Conservation (phyloP, 2,888 invertebrate genomes). For the Agrotis puta region DNA sequence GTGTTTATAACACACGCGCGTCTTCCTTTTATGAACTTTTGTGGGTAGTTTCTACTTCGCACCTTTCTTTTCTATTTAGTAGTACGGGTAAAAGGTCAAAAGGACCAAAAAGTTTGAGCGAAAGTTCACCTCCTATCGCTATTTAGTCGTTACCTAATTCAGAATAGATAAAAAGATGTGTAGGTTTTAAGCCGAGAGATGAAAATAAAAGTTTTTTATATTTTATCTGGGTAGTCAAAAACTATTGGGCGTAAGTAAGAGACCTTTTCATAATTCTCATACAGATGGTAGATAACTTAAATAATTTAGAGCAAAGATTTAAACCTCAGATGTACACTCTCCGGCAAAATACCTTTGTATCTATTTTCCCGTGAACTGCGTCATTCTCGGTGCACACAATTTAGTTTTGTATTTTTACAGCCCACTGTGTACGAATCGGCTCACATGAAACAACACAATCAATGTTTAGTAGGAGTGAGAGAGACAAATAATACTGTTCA, state of each 20-base stretch:
- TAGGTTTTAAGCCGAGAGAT: no score
- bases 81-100: not conserved
- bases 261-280: slow-evolving; percentile 5
- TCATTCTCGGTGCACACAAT: no score
- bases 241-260: not conserved
- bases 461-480: no score
- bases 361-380: not conserved
- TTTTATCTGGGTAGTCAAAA: not conserved
- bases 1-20: no score
- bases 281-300: not conserved
- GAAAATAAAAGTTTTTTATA: not conserved
- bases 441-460: no score
- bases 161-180: not conserved
- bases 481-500: no score
- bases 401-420: no score
- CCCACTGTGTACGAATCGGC: no score
- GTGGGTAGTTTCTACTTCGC: no score
- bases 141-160: not conserved
- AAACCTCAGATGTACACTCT: not conserved
- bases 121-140: not conserved
- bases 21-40: no score
- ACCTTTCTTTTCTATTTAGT: not conserved
- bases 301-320: slow-evolving; percentile 14
- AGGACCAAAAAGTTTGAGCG: no score
- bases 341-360: no score